Conservation (phyloP, 2,113 vertebrate species). For the Rhineura floridana region DNA sequence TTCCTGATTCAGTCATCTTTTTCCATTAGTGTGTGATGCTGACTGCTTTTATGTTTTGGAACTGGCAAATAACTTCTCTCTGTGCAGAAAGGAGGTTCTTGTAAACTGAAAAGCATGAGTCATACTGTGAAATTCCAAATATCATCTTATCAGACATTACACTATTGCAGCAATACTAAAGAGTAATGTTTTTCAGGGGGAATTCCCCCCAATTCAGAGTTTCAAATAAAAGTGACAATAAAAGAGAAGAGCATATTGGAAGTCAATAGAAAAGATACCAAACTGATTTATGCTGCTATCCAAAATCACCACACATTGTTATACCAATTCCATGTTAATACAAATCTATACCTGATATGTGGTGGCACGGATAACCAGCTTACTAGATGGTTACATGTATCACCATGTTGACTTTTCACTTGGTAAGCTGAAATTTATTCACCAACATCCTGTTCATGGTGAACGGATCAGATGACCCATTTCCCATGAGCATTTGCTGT, state of each 20-base stretch:
- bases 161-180: not conserved
- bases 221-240: not conserved
- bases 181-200: not conserved
- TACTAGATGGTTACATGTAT: not conserved
- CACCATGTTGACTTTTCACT: not conserved
- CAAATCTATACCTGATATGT: not conserved
- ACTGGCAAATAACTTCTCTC: not conserved
- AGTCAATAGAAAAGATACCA: not conserved
- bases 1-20: constrained; percentile 13
- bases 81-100: not conserved
- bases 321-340: not conserved
- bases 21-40: not conserved
- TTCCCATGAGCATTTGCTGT: not conserved
- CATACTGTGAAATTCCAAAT: not conserved
- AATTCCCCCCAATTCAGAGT: not conserved
- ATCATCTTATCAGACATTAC: not conserved
- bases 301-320: not conserved
- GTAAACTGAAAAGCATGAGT: not conserved
- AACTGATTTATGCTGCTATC: not conserved
- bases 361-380: not conserved
- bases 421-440: not conserved
- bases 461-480: not conserved
- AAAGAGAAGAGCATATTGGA: not conserved
- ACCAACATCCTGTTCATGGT: not conserved
- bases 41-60: not conserved